These are phyloP conservation scores for Catharus ustulatus DNA, from an alignment of 2,797 vertebrate genomes.

Conservation along the genomic window DNA sequence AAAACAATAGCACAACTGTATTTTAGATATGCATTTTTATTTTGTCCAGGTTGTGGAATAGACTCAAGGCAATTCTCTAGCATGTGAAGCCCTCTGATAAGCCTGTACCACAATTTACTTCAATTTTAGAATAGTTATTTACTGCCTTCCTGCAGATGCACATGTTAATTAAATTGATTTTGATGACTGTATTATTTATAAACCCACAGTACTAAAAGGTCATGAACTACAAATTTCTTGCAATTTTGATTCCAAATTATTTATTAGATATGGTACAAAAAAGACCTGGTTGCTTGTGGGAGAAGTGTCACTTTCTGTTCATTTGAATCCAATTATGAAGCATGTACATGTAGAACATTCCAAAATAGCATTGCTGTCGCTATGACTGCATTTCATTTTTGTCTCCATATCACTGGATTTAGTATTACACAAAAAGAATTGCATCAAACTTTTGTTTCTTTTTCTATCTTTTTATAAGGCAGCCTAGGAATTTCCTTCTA, in stretches of 20 bases:
- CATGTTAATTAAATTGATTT: slow-evolving; percentile 27
- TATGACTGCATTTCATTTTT: slow-evolving; percentile 14
- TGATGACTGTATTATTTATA: slow-evolving; percentile 43
- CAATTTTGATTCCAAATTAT: not conserved
- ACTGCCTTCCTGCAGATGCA: slow-evolving; percentile 6
- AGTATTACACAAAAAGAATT: slow-evolving; percentile 16
- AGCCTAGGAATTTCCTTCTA: slow-evolving; percentile 30
- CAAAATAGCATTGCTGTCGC: slow-evolving; percentile 9
- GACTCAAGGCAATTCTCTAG: not conserved
- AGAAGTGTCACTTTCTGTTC: slow-evolving; percentile 46
- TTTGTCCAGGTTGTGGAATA: not conserved
- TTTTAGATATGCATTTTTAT: not conserved
- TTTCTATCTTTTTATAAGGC: not conserved
- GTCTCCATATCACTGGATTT: not conserved
- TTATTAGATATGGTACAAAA: not conserved
- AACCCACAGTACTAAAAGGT: not conserved
- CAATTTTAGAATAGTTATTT: not conserved
- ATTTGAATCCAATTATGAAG: slow-evolving; percentile 52
- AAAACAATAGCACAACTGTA: not conserved
- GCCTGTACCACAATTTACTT: not conserved
- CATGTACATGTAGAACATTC: not conserved
- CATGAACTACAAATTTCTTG: not conserved
- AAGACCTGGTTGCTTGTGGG: not conserved
- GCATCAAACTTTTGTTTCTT: slow-evolving; percentile 33
- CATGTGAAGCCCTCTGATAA: not conserved